Conservation (phyloP, 2,113 vertebrate species). For the Monarcha castaneiventris region DNA sequence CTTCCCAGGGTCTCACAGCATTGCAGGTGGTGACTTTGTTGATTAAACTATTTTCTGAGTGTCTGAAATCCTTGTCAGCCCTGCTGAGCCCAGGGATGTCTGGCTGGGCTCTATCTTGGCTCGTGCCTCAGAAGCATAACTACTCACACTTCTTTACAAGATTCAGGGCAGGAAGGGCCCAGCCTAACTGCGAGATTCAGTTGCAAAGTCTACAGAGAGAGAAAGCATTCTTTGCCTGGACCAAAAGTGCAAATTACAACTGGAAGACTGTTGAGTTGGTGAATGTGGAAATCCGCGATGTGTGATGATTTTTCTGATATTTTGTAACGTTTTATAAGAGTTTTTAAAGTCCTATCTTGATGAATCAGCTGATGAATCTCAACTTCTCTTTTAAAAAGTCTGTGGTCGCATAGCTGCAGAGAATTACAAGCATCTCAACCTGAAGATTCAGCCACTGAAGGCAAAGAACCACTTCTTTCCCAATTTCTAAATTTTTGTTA, state of each 20-base stretch:
- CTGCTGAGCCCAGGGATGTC: background rate
- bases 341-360: background rate
- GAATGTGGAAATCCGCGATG: background rate
- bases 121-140: background rate
- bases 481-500: background rate
- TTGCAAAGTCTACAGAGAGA: background rate
- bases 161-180: background rate
- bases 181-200: background rate
- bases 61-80: background rate
- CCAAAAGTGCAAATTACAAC: background rate
- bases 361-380: background rate
- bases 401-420: accelerated
- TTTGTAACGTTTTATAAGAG: background rate
- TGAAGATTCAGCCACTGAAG: background rate
- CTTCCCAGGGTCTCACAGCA: background rate
- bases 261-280: background rate
- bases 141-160: background rate
- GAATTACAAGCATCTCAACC: background rate
- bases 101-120: background rate
- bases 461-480: background rate
- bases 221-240: background rate
- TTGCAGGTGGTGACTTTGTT: background rate
- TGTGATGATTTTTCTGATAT: background rate
- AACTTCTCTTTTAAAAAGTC: background rate
- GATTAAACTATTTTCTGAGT: background rate